phyloP scores from a whole-genome alignment of 2,113 vertebrate genomes.

The Lepus timidus region DNA sequence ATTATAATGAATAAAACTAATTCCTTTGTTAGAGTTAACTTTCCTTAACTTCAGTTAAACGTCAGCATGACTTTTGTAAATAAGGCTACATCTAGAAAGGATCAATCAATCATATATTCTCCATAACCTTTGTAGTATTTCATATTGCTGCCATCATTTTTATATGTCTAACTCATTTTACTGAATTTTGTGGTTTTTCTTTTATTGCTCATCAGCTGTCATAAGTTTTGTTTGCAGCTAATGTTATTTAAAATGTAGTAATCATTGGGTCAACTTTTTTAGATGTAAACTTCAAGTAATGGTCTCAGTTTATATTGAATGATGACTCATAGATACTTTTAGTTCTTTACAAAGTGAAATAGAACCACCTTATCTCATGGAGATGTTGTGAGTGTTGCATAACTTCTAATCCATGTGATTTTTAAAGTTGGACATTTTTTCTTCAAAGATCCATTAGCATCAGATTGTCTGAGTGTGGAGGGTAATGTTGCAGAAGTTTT shows the following conservation, averaged over 20 bases:
- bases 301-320: neutral
- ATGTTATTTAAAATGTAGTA: constrained; percentile 72
- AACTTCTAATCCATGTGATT: constrained; percentile 4
- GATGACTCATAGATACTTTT: neutral
- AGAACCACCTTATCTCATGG: neutral
- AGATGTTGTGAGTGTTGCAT: neutral
- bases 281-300: neutral
- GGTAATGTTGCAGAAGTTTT: neutral
- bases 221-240: constrained; percentile 75
- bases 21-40: constrained; percentile 59
- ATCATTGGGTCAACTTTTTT: constrained; percentile 55
- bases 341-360: neutral
- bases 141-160: constrained; percentile 42
- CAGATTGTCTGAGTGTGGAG: neutral
- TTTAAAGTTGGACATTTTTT: neutral
- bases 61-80: constrained; percentile 76
- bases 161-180: constrained; percentile 47
- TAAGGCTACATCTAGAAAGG: constrained; percentile 58
- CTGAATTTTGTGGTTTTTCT: constrained; percentile 74
- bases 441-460: neutral
- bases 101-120: constrained; percentile 61
- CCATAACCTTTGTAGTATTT: constrained; percentile 58
- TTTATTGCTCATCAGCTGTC: constrained; percentile 81
- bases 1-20: constrained; percentile 78
- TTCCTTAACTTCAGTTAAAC: constrained; percentile 81